Base-by-base conservation (phyloP, 2,797 vertebrate genomes). In the Philypnodon macrostomus region DNA sequence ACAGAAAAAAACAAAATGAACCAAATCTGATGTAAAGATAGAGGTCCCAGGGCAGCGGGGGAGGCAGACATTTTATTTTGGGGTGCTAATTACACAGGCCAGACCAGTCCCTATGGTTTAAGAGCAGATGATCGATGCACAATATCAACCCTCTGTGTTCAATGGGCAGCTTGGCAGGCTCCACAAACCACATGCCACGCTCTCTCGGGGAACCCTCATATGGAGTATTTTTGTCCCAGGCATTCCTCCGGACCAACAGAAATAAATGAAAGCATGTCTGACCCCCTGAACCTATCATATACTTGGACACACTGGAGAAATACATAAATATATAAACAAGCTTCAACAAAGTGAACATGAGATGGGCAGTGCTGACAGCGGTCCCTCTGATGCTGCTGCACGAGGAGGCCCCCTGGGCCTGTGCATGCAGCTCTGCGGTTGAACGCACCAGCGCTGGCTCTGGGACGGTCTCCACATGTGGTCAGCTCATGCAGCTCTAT, bases 101-200 rank as follows among this genome's bases (percentile, higher is more conserved):
- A 50, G 52, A 52, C 49, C 18, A 64, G 68, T 75, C 49, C 77
- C 71, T 67, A 70, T 87, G 80, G 87, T 77, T 84, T 2, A 35
- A 87, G 78, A 71, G 53, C 41, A 79, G 75, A 76, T 87, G 85
- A 89, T 89, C 81, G 80, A 90, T 89, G 84, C 81, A 83, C 75
- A 80, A 78, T 79, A 80, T 85, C 81, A 83, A 67, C 68, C 70
- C 70, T 29, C 32, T 36, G 58, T 51, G 58, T 60, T 56, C 48
- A 58, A 51, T 15, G 34, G 72, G 61, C 55, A 32, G n/a, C 57
- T 76, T 75, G 80, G 63, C 77, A 66, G 65, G 59, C 49, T 44
- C 40, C 32, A 13, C 35, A 62, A 74, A 75, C 75, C 83, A 60
- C 83, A 73, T 44, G 61, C 71, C 66, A 53, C 53, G 60, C 61